phyloP scores from a whole-genome alignment of 2,888 invertebrate species.

The Ptilodon capucinus region DNA sequence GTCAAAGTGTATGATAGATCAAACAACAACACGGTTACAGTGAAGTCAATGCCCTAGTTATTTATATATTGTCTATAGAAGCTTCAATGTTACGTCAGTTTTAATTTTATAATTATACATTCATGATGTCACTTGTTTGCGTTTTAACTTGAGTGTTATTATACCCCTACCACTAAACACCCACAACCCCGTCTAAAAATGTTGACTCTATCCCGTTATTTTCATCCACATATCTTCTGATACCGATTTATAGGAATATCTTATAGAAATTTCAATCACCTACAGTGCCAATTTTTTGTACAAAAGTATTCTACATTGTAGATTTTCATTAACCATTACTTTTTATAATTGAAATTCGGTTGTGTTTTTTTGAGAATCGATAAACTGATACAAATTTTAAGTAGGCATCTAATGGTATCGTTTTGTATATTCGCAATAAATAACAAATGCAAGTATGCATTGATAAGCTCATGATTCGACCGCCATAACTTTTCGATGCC shows the following conservation, averaged over 20 bases:
- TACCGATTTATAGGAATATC: no score
- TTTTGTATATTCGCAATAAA: not conserved
- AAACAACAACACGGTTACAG: constrained; percentile 15
- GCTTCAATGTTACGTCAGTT: constrained; percentile 14
- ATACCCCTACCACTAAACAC: not conserved
- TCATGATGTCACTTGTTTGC: not conserved
- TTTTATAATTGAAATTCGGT: no score
- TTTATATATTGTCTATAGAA: constrained; percentile 25
- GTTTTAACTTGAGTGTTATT: not conserved
- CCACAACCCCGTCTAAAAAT: no score
- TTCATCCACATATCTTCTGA: no score
- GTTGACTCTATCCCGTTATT: no score
- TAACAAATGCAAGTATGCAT: not conserved
- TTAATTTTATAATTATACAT: not conserved
- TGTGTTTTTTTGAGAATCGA: no score
- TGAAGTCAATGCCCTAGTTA: constrained; percentile 33
- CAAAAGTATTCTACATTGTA: no score
- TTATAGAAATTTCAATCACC: no score
- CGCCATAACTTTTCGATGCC: constrained; percentile 4
- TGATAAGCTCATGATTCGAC: constrained; percentile 4
- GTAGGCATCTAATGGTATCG: no score
- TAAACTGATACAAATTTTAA: no score
- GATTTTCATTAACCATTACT: no score
- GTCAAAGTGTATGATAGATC: constrained; percentile 3
- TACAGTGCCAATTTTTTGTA: no score